Conservation (phyloP, 2,888 invertebrate species). For the Strigamia maritima region DNA sequence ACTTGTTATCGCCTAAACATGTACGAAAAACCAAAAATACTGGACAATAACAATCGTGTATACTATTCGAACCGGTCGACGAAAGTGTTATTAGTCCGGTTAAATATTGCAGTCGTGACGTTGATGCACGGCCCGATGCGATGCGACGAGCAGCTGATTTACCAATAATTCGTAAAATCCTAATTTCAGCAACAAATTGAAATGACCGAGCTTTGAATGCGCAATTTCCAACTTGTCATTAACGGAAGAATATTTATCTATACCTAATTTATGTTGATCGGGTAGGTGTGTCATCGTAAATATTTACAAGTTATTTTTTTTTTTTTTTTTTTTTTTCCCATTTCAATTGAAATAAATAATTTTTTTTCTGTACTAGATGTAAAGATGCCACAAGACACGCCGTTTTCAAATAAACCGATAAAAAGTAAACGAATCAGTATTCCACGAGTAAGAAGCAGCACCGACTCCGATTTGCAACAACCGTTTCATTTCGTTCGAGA, state of each 20-base stretch:
- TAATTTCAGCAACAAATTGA: background rate
- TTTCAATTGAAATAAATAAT: background rate
- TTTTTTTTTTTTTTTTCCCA: no score
- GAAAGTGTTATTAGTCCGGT: background rate
- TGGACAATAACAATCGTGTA: background rate
- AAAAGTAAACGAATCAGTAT: constrained; percentile 40
- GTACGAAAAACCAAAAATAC: no score
- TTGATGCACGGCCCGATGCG: background rate
- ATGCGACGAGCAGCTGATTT: background rate
- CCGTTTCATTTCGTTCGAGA: constrained; percentile 38
- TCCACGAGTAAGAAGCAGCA: constrained; percentile 41
- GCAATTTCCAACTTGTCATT: background rate
- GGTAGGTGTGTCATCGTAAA: constrained; percentile 7
- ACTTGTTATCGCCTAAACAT: no score
- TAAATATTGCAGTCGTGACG: background rate
- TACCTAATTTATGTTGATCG: background rate
- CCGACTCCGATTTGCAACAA: constrained; percentile 40
- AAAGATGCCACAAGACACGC: constrained; percentile 41
- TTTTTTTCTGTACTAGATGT: background rate
- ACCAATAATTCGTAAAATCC: background rate
- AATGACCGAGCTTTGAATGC: background rate
- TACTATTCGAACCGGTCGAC: background rate
- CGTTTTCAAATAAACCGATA: background rate
- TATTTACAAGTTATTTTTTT: no score
- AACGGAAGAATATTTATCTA: background rate